These are phyloP conservation scores for Phalloptychus januarius DNA, from an alignment of 2,797 vertebrate species.

Conservation along the genomic window DNA sequence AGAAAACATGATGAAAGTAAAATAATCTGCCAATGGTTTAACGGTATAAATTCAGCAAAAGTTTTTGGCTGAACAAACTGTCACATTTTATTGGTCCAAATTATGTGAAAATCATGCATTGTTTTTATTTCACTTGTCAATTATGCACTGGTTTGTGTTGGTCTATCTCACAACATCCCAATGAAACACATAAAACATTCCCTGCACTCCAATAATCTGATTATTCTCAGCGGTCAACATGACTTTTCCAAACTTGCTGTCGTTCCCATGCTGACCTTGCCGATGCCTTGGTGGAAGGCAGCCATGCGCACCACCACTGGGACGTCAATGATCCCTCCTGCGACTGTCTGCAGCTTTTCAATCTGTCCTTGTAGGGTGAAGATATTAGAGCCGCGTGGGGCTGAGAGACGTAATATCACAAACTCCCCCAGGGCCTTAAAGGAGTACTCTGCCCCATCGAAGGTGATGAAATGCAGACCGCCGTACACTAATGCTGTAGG, in stretches of 20 bases:
- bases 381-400: constrained; percentile 81
- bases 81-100: neutral
- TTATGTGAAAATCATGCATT: neutral
- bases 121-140: neutral
- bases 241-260: neutral
- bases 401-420: constrained; percentile 83
- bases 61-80: neutral
- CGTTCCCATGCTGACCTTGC: constrained; percentile 77
- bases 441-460: constrained; percentile 82
- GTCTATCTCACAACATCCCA: neutral
- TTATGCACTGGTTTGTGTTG: neutral
- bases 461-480: constrained; percentile 84
- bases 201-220: neutral
- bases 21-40: neutral
- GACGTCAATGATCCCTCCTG: constrained; percentile 62
- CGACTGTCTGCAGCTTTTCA: constrained; percentile 59
- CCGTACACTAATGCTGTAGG: constrained; percentile 81
- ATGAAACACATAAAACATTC: neutral
- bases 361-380: constrained; percentile 87
- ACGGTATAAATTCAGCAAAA: neutral
- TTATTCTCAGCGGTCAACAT: neutral
- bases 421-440: constrained; percentile 85
- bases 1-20: no score
- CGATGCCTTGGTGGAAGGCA: constrained; percentile 84
- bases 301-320: constrained; percentile 81